These are phyloP conservation scores for Stenopsyche tienmushanensis DNA, from an alignment of 1,140 invertebrate species.

Conservation along the genomic window DNA sequence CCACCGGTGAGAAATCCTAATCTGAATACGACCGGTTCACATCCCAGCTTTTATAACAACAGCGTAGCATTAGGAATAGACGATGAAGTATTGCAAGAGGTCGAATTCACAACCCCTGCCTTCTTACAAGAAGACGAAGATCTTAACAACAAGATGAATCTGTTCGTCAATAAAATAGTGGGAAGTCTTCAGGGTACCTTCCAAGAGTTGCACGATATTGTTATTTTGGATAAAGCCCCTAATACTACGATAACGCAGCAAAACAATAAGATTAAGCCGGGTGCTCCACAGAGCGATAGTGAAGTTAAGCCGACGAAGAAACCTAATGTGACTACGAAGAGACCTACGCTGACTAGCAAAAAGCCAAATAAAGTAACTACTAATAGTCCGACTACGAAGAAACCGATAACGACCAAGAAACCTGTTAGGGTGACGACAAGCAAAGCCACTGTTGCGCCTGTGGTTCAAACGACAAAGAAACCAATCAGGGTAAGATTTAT, in stretches of 20 bases:
- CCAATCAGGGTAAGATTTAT: conserved; percentile 39
- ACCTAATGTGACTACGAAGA: conserved; percentile 45
- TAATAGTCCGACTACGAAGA: conserved; percentile 43
- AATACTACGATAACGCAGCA: conserved; percentile 47
- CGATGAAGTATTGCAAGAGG: conserved; percentile 54
- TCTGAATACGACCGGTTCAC: conserved; percentile 65
- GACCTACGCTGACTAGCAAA: conserved; percentile 41
- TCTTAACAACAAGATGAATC: conserved; percentile 75
- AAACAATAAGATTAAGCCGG: conserved; percentile 32
- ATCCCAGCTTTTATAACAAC: conserved; percentile 57
- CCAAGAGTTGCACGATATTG: conserved; percentile 74
- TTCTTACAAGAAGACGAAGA: conserved; percentile 71
- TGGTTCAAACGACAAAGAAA: conserved; percentile 45
- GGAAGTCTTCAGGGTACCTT: conserved; percentile 79
- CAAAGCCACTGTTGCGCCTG: conserved; percentile 40
- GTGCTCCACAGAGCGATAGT: conserved; percentile 45
- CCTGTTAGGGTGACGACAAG: conserved; percentile 41
- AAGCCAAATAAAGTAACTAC: conserved; percentile 42
- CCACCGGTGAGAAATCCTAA: conserved; percentile 81
- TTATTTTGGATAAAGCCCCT: conserved; percentile 61
- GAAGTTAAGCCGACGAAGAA: conserved; percentile 53
- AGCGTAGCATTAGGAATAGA: conserved; percentile 56
- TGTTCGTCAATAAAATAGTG: conserved; percentile 79
- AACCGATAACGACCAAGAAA: conserved; percentile 44
- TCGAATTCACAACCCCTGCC: conserved; percentile 69